Evolutionary conservation across 2,888 invertebrate species (phyloP).

Genomic region (Nymphalis polychloros): DNA sequence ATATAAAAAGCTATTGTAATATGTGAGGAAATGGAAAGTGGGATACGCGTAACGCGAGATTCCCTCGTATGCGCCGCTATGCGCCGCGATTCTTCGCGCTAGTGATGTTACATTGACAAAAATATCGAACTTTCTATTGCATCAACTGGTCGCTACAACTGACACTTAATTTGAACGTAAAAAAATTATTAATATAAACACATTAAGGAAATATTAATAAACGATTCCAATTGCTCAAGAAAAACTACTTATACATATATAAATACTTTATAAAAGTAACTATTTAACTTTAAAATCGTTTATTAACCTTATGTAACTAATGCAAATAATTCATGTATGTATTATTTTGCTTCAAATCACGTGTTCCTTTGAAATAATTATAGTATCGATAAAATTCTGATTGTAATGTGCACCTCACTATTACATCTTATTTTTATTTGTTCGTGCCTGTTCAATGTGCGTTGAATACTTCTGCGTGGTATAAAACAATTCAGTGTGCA

Average conservation of each 20-base stretch:
- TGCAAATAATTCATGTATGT: not conserved
- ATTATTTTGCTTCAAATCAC: not conserved
- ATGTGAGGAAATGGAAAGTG: conserved; percentile 73
- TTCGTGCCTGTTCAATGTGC: conserved; percentile 53
- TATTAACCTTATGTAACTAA: not conserved
- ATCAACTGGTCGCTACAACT: no score
- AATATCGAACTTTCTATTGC: not conserved
- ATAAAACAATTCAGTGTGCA: conserved; percentile 68
- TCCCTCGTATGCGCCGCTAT: conserved; percentile 69
- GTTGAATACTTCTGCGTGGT: conserved; percentile 63
- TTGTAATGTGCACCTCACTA: conserved; percentile 48
- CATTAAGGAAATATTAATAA: no score
- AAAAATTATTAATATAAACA: no score
- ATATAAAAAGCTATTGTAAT: conserved; percentile 39
- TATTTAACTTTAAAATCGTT: no score
- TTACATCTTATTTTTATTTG: conserved; percentile 60
- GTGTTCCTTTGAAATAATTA: not conserved
- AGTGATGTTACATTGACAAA: conserved; percentile 46
- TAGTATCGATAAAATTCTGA: conserved; percentile 23
- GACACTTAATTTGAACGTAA: no score
- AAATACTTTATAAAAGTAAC: no score
- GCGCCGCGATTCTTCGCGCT: conserved; percentile 54
- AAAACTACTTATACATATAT: no score
- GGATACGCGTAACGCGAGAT: conserved; percentile 73
- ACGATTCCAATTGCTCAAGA: no score